Evolutionary conservation across 2,113 vertebrate genomes (phyloP).

Genomic region (Echinops telfairi): DNA sequence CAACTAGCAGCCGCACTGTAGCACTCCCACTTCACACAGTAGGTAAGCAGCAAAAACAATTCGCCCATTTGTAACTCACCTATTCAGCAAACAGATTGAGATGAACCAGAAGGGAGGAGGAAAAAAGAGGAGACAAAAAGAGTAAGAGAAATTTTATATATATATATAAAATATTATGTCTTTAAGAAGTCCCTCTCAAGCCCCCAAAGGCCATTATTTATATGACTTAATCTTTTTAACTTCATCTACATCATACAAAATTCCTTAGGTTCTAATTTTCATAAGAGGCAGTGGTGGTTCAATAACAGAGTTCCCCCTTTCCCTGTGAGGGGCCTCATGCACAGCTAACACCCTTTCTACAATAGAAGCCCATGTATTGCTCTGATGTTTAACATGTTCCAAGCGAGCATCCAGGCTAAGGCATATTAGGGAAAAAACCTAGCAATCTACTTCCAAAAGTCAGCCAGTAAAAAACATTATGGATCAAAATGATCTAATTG

Average conservation of each 20-base stretch:
- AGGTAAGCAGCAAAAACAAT: background rate
- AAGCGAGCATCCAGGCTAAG: background rate
- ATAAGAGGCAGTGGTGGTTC: background rate
- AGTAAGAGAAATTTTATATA: background rate
- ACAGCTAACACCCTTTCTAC: background rate
- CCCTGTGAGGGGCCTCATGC: background rate
- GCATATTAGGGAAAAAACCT: background rate
- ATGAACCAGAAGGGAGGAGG: background rate
- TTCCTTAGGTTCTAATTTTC: background rate
- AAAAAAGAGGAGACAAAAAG: background rate
- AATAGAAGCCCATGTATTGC: background rate
- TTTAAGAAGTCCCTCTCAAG: background rate
- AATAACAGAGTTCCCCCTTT: background rate
- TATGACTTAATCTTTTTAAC: background rate
- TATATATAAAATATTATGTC: background rate
- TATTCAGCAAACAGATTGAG: background rate
- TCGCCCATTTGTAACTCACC: background rate
- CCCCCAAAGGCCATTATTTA: background rate
- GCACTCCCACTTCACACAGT: background rate
- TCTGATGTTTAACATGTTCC: background rate
- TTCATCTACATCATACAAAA: background rate
- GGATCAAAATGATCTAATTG: background rate
- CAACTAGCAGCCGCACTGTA: background rate
- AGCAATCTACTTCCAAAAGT: background rate
- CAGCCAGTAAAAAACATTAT: background rate